Conservation (phyloP, 2,113 vertebrate genomes). For the Lycocorax pyrrhopterus region DNA sequence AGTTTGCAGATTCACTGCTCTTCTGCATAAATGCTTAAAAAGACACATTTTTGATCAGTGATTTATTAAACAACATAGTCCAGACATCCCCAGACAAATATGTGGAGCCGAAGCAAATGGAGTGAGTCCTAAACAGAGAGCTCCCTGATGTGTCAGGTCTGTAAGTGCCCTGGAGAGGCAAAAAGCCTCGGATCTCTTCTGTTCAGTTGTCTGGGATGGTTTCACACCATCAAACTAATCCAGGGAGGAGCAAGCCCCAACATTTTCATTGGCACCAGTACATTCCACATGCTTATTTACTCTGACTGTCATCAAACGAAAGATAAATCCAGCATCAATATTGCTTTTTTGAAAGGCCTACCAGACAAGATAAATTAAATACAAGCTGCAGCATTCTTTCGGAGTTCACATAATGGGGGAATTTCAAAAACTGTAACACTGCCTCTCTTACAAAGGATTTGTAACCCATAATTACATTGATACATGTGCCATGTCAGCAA, state of each 20-base stretch:
- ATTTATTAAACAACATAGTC: not conserved
- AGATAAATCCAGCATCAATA: conserved; percentile 38
- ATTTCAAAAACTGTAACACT: conserved; percentile 54
- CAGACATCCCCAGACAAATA: not conserved
- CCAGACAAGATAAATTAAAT: conserved; percentile 38
- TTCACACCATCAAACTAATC: not conserved
- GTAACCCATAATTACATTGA: conserved; percentile 77
- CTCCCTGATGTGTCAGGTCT: not conserved
- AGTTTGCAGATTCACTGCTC: not conserved
- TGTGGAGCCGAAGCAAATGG: not conserved
- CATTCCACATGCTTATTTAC: conserved; percentile 16
- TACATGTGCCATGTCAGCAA: conserved; percentile 73
- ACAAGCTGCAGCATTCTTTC: conserved; percentile 41
- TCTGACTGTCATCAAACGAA: conserved; percentile 33
- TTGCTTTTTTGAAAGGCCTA: conserved; percentile 22
- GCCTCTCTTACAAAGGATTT: conserved; percentile 69
- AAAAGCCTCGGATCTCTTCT: not conserved
- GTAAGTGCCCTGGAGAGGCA: not conserved
- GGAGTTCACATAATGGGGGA: conserved; percentile 58
- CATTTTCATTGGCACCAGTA: not conserved
- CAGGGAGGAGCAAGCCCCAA: not conserved
- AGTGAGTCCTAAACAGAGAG: not conserved
- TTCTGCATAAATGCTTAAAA: not conserved
- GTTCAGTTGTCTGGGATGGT: not conserved
- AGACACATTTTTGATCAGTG: not conserved